A percentile compares a stretch with the other conserved stretches of the same genome.
Evolutionary conservation across 2,113 vertebrate genomes (phyloP).

Genomic region (Xiphophorus maculatus): DNA sequence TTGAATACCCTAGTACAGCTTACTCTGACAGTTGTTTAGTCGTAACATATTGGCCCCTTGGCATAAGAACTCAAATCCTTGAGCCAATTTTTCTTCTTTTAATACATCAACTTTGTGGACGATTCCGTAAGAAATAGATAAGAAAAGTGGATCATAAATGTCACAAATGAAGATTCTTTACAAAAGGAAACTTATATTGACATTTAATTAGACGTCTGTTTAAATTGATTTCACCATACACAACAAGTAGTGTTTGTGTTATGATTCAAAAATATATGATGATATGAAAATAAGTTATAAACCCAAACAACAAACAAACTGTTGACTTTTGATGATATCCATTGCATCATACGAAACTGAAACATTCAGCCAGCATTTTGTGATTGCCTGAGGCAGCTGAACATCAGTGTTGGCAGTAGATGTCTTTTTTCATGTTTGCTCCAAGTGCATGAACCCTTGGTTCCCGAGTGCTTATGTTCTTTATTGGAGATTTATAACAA

Average conservation of each 20-base stretch:
- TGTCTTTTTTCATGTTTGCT: conserved; percentile 4
- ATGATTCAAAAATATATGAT: too few relatives aligned
- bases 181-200: background rate
- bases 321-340: background rate
- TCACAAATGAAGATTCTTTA: too few relatives aligned
- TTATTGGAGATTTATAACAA: conserved; percentile 20
- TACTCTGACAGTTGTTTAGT: too few relatives aligned
- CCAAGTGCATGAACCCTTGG: background rate
- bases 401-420: background rate
- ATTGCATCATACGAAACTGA: background rate
- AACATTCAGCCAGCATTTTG: background rate
- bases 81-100: too few relatives aligned
- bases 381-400: conserved; percentile 12
- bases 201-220: background rate
- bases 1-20: too few relatives aligned
- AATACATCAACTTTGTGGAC: too few relatives aligned
- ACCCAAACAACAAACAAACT: background rate
- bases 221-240: background rate
- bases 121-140: too few relatives aligned
- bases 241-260: too few relatives aligned
- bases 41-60: too few relatives aligned
- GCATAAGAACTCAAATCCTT: too few relatives aligned
- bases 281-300: background rate
- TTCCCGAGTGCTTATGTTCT: conserved; percentile 10
- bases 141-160: too few relatives aligned